Evolutionary conservation across 2,113 vertebrate species (phyloP).

Genomic region (Aldabrachelys gigantea): DNA sequence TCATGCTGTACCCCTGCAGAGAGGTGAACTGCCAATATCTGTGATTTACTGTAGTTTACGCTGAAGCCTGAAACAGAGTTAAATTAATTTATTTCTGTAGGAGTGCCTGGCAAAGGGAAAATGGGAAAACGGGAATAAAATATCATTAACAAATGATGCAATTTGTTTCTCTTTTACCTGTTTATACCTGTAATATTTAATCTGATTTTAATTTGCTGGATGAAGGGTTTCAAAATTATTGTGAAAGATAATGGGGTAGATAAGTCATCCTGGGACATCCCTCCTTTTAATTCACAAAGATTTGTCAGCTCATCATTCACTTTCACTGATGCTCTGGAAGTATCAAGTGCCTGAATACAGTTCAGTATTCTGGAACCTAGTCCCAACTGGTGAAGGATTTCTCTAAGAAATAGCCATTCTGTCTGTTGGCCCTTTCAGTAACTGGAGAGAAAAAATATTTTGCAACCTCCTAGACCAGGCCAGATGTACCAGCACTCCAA

Average conservation of each 20-base stretch:
- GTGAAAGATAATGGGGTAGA: background rate
- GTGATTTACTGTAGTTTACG: constrained; percentile 46
- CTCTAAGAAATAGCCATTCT: fast-evolving
- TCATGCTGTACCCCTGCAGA: constrained; percentile 31
- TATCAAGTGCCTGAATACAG: background rate
- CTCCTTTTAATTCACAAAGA: background rate
- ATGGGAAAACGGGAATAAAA: background rate
- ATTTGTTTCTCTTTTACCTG: background rate
- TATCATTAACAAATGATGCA: background rate
- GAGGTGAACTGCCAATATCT: constrained; percentile 55
- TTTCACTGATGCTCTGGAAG: constrained; percentile 11
- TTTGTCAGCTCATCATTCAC: background rate
- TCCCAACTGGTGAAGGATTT: background rate
- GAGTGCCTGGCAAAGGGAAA: background rate
- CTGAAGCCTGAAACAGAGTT: constrained; percentile 12
- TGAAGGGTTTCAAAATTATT: background rate
- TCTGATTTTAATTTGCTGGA: background rate
- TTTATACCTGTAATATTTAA: background rate
- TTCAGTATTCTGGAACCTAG: background rate
- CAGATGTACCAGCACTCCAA: background rate
- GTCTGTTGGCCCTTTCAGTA: background rate
- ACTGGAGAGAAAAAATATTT: background rate
- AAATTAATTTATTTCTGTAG: constrained; percentile 45
- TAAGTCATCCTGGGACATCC: background rate
- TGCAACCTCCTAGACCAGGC: background rate